These are phyloP conservation scores for Drosophila emarginata DNA, from an alignment of 2,888 invertebrate genomes.

Conservation along the genomic window DNA sequence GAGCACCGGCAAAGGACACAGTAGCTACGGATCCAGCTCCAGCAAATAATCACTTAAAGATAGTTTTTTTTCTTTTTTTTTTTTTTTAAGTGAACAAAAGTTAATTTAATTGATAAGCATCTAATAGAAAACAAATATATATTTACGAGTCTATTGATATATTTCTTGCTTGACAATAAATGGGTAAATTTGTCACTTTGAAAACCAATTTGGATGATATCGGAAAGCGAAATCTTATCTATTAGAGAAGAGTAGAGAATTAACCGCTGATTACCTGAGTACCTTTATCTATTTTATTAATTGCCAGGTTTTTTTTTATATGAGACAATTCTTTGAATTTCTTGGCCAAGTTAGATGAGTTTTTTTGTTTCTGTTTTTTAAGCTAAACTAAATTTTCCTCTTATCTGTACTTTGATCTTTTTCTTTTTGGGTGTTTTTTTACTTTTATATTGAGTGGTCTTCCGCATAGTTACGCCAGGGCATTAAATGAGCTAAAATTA, in stretches of 20 bases:
- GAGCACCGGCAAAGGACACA: background rate
- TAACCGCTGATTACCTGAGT: background rate
- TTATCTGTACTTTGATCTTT: background rate
- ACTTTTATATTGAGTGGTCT: background rate
- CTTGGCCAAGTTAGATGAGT: too few relatives aligned
- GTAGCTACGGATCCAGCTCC: slow-evolving; percentile 23
- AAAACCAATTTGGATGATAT: slow-evolving; percentile 5
- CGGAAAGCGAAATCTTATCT: slow-evolving; percentile 22
- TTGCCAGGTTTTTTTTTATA: background rate
- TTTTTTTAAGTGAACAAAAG: slow-evolving; percentile 51
- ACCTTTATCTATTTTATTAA: slow-evolving; percentile 8
- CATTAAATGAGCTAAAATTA: slow-evolving; percentile 2
- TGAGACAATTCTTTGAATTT: too few relatives aligned
- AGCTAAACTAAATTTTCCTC: background rate
- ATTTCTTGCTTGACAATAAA: slow-evolving; percentile 3
- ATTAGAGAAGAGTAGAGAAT: background rate
- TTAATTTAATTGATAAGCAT: slow-evolving; percentile 52
- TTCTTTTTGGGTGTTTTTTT: background rate
- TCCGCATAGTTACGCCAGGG: slow-evolving; percentile 7
- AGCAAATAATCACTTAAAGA: slow-evolving; percentile 4
- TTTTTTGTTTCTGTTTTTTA: too few relatives aligned
- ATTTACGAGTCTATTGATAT: background rate
- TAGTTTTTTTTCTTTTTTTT: slow-evolving; percentile 19
- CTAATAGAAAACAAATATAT: slow-evolving; percentile 11
- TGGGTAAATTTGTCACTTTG: slow-evolving; percentile 2